Evolutionary conservation across 2,113 vertebrate species (phyloP), one percentile per base, ranked within the genome.

Genomic region (Muntiacus muntjak): DNA sequence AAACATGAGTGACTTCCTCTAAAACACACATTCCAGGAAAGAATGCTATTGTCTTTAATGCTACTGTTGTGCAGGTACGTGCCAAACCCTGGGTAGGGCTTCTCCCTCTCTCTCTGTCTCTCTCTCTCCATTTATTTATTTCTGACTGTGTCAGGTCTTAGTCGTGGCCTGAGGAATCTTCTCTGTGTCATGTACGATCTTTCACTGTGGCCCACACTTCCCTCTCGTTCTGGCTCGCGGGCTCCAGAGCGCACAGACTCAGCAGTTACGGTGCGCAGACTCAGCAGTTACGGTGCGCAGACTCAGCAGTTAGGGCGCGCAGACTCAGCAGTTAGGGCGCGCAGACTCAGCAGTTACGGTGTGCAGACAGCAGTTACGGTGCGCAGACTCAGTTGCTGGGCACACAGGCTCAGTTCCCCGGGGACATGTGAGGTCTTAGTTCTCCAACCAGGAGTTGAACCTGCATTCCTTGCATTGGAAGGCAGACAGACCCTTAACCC

Each of bases 251-350:
- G 0, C 3, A 12, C 71, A 43, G 21, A 26, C 23, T 76, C 71
- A 43, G 40, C 3, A 25, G 7, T 57, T 4, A 57, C 1, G 2
- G 55, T 10, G 57, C 9, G 7, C 23, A 58, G 57, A 10, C 57
- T 25, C 23, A 58, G 57, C 0, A 76, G 36, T 43, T 7, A 43
- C 0, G 0, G 11, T 7, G 21, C 10, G 1, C n/a, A 74, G 64
- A 10, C 30, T 64, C 62, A n/a, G 30, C 1, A 64, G 15, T n/a
- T 5, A 19, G 0, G 0, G 33, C 2, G 62, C 15, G 0, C 60
- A 64, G 26, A 0, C 26, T 58, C 23, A 60, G 26, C 0, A 60
- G 58, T 60, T 4, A 60, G 0, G 11, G 12, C 2, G 11, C 1
- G 0, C 58, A 28, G 2, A 1, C 5, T 30, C 60, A 28, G 55